Evolutionary conservation across 1,140 invertebrate genomes (phyloP), one percentile per base, ranked within the genome.

Genomic region (Idris sp.): DNA sequence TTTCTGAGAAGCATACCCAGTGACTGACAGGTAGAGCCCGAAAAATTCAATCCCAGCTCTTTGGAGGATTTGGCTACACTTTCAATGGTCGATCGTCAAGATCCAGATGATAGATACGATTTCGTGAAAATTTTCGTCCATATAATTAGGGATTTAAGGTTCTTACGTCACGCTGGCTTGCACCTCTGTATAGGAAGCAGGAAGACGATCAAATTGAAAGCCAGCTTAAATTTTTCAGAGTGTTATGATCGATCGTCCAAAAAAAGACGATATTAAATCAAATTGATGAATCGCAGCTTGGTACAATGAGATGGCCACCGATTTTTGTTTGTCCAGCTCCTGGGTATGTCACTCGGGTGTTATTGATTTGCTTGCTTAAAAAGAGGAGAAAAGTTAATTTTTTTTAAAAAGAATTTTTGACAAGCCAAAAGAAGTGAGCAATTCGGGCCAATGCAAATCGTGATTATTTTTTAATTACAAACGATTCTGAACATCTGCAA

Each of bases 81-180:
- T 65, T 74, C 36, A 61, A 67, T 56, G 53, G 43, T 15, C 28
- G 30, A 16, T 15, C 33, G 14, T 10, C 33, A 22, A 74, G 72
- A 74, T 68, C 58, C 72, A 58, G 62, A 68, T 62, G 64, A 74
- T 58, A 74, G 72, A 75, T 68, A 75, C 58, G 58, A n/a, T 56
- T 67, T 59, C 51, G 51, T 69, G 64, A 75, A 69, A 75, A 75
- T 43, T 64, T 64, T n/a, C 41, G 51, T 53, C 56, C 44, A 62
- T 62, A 67, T 74, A 69, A 75, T 69, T 67, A 75, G 38, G 64
- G 56, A 58, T 64, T 64, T 56, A 18, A 35, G 49, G 18, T 46
- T 56, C 41, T 75, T 76, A 35, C 65, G 65, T 71, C 65, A 76
- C 73, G 62, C 25, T 62, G 49, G 40, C 35, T 49, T 68, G 71